Conservation (phyloP, 2,797 vertebrate genomes). For the Gambusia yucatana region DNA sequence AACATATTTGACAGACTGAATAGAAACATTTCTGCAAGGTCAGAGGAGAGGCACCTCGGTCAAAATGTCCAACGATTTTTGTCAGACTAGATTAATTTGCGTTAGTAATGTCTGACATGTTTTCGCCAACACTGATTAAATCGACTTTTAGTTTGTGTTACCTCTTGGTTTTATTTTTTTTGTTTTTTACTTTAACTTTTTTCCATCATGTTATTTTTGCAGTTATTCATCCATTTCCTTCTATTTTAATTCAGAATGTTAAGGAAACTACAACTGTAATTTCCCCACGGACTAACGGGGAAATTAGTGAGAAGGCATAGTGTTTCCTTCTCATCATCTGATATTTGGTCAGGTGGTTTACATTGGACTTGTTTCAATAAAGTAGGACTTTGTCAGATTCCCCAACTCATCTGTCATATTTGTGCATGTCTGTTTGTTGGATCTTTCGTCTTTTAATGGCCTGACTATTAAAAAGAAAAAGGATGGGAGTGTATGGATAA, state of each 20-base stretch:
- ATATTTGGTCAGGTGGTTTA: background rate
- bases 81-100: too few species aligned
- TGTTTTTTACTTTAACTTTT: background rate
- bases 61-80: too few species aligned
- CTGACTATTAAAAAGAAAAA: background rate
- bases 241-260: background rate
- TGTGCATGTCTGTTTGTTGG: background rate
- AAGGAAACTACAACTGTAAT: background rate
- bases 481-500: background rate
- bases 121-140: background rate
- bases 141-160: background rate
- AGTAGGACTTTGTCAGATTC: background rate
- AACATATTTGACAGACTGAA: too few species aligned
- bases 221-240: background rate
- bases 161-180: background rate
- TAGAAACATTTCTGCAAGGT: too few species aligned
- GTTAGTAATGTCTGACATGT: too few species aligned
- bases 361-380: background rate
- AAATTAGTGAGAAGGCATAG: background rate
- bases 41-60: too few species aligned
- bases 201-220: background rate
- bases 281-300: background rate
- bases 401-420: background rate
- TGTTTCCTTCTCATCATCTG: background rate
- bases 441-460: background rate